Base-by-base conservation (phyloP, 2,888 invertebrate genomes). In the Pomacea canaliculata region DNA sequence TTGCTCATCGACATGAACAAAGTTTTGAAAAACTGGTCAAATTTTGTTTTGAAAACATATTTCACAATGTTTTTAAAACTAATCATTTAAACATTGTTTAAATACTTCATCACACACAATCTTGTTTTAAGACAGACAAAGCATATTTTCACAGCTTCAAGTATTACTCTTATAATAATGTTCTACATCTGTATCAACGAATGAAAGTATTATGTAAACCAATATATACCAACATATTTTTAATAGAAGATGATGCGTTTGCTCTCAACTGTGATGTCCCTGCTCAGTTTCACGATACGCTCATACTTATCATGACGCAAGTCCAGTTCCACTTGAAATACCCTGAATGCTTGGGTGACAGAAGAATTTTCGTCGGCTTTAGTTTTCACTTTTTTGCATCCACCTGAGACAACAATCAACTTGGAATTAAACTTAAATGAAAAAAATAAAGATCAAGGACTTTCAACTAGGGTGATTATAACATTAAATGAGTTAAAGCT, bases 261-360 rank as follows among this genome's bases (percentile, higher is more conserved):
- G 91, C 96, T 96, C 87, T 97, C 96, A 82, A 96, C 96, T 0
- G 96, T 96, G 37, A 96, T 93, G 87, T 96, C 97, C 49, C 96
- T 92, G 80, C 95, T 94, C 0, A 95, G 89, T 91, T 97, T 96
- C 0, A 96, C 93, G 56, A 97, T 93, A 68, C 95, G 92, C 89
- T 97, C 97, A 85, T 95, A 93, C 79, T 95, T 93, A 90, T 97
- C 96, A 85, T 97, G 95, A 81, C 95, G 94, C 0, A 92, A 92
- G 84, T 95, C 96, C 62, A 97, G 85, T 93, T 88, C 86, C 48
- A 76, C 68, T 77, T 88, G 89, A 78, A 84, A 90, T 9, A 71
- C 75, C 46, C 81, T 81, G 80, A 90, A 91, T 46, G 83, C 80
- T 71, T 85, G 70, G 23, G 85, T 83, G 48, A 88, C 82, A 9